Evolutionary conservation across 2,888 invertebrate species (phyloP), one percentile per base, ranked within the genome.

Genomic region (Salticus scenicus): DNA sequence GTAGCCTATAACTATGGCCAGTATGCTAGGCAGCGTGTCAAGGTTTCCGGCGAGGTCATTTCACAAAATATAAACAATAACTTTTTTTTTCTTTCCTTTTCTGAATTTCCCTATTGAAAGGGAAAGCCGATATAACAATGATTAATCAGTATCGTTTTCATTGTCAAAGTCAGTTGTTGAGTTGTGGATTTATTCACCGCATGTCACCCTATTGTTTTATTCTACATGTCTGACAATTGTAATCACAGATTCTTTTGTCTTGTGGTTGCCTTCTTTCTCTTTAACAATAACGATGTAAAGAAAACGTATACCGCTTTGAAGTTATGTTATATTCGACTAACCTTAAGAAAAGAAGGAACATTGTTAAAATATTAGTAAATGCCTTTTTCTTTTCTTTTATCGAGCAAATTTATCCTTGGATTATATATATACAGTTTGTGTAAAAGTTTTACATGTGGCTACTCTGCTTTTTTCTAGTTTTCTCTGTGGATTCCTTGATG

Each of bases 81-180:
- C 73, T 80, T 64, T 69, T 73, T 67, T 74, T 80, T 71, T 28
- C 47, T 70, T n/a, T n/a, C 51, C 30, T 27, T 31, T 72, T 67
- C 66, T 37, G n/a, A 74, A 10, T 73, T 72, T 73, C 37, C n/a
- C 63, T 8, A 20, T 20, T 64, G 63, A 81, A 81, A 81, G 75
- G 80, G 80, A 80, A 74, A 80, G 73, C 67, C 28, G 80, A 73
- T 66, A 24, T 20, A 67, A 33, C 33, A 20, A 12, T 31, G 71
- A 79, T 73, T 73, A 37, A 64, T 73, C 37, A 27, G 33, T 47
- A 24, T 27, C n/a, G 73, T 66, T 80, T 80, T 80, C 80, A 80
- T 74, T 80, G 80, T 69, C 80, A 80, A 80, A 80, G 80, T 80
- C 80, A 79, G 27, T 41, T 67, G 24, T 20, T 67, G 24, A 31